These are phyloP conservation scores for Subacronicta megacephala DNA, from an alignment of 2,888 invertebrate genomes.

Conservation along the genomic window DNA sequence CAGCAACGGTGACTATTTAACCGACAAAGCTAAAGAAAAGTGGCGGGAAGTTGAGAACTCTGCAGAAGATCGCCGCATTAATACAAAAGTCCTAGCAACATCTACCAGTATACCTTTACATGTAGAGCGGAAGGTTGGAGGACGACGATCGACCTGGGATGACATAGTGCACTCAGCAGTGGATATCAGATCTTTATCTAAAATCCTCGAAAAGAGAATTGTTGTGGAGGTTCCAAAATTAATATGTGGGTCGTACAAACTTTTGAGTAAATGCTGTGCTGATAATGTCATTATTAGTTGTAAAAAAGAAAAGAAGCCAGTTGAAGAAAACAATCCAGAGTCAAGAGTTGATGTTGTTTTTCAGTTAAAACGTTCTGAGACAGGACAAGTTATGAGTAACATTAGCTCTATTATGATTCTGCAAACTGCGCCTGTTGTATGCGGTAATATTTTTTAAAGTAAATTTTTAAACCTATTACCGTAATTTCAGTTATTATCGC, in stretches of 20 bases:
- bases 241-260: slow-evolving; percentile 72
- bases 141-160: slow-evolving; percentile 69
- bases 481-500: neutral
- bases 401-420: slow-evolving; percentile 78
- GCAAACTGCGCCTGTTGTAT: slow-evolving; percentile 56
- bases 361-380: slow-evolving; percentile 70
- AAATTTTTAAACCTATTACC: too few relatives aligned
- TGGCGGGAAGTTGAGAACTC: slow-evolving; percentile 73
- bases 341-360: slow-evolving; percentile 75
- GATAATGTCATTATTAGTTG: slow-evolving; percentile 77
- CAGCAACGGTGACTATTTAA: slow-evolving; percentile 84
- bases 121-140: slow-evolving; percentile 67
- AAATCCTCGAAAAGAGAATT: slow-evolving; percentile 80
- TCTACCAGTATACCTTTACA: slow-evolving; percentile 76
- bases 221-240: slow-evolving; percentile 78
- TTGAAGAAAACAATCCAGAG: slow-evolving; percentile 48
- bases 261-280: slow-evolving; percentile 70
- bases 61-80: slow-evolving; percentile 38
- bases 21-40: slow-evolving; percentile 80
- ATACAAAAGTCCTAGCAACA: slow-evolving; percentile 70
- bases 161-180: slow-evolving; percentile 80
- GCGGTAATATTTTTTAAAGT: slow-evolving; percentile 31
- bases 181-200: slow-evolving; percentile 78
- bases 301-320: slow-evolving; percentile 59
- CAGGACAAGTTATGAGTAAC: slow-evolving; percentile 73